phyloP scores from a whole-genome alignment of 2,797 vertebrate genomes.

The Emys orbicularis region DNA sequence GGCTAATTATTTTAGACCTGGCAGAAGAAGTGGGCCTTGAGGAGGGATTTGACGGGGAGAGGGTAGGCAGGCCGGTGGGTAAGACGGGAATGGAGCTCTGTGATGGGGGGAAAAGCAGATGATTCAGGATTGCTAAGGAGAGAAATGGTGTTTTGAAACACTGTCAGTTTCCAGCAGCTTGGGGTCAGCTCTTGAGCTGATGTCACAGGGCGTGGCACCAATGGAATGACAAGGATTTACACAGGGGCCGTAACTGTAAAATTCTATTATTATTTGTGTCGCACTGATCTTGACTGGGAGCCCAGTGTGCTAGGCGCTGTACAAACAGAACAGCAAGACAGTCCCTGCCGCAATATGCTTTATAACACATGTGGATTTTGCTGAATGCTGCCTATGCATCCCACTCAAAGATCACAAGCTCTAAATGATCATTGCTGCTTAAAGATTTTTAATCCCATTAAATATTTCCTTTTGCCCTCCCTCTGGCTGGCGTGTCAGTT shows the following conservation, averaged over 20 bases:
- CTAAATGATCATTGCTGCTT: not conserved
- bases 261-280: not conserved
- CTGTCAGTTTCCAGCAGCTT: not conserved
- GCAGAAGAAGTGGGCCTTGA: not conserved
- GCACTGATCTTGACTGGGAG: not conserved
- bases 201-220: not conserved
- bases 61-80: not conserved
- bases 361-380: not conserved
- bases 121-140: not conserved
- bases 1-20: not conserved
- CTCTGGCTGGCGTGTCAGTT: not conserved
- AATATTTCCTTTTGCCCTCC: not conserved
- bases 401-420: not conserved
- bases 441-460: not conserved
- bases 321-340: not conserved
- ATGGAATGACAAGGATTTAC: not conserved
- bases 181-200: not conserved
- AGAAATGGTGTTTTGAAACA: not conserved
- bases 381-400: not conserved
- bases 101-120: not conserved
- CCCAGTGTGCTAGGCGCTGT: not conserved
- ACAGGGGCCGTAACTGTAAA: not conserved
- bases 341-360: not conserved
- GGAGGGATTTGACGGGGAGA: not conserved
- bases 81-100: not conserved